Evolutionary conservation across 2,888 invertebrate genomes (phyloP).

Genomic region (Synanthedon formicaeformis): DNA sequence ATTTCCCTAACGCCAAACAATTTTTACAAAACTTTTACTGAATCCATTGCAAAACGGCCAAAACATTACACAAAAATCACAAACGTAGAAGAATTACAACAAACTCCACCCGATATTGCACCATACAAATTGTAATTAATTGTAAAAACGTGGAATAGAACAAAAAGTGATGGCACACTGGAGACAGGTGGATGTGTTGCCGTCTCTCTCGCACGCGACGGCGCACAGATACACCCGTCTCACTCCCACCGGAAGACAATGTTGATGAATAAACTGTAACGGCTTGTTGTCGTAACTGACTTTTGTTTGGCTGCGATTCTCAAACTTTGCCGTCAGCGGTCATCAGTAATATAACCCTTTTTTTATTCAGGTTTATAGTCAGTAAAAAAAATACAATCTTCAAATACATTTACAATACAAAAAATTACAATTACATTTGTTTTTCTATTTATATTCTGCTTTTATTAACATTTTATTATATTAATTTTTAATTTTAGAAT

Average conservation of each 20-base stretch:
- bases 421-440: no score
- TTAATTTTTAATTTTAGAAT: no score
- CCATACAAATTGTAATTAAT: slow-evolving; percentile 45
- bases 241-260: slow-evolving; percentile 44
- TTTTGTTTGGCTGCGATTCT: slow-evolving; percentile 36
- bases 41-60: not conserved
- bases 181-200: slow-evolving; percentile 47
- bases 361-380: no score
- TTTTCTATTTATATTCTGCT: no score
- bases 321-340: slow-evolving; percentile 22
- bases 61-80: slow-evolving; percentile 1
- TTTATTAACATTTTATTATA: no score
- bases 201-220: slow-evolving; percentile 19
- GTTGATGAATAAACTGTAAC: slow-evolving; percentile 58
- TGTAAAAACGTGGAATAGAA: slow-evolving; percentile 27
- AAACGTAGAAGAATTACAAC: slow-evolving; percentile 5
- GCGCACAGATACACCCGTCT: slow-evolving; percentile 18
- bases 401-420: no score
- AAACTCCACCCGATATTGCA: slow-evolving; percentile 30
- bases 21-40: not conserved
- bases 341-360: no score
- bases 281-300: slow-evolving; percentile 63
- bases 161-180: slow-evolving; percentile 29
- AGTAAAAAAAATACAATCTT: no score
- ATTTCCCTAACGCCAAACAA: not conserved